Evolutionary conservation across 2,113 vertebrate species (phyloP).

Genomic region (Trichechus manatus): DNA sequence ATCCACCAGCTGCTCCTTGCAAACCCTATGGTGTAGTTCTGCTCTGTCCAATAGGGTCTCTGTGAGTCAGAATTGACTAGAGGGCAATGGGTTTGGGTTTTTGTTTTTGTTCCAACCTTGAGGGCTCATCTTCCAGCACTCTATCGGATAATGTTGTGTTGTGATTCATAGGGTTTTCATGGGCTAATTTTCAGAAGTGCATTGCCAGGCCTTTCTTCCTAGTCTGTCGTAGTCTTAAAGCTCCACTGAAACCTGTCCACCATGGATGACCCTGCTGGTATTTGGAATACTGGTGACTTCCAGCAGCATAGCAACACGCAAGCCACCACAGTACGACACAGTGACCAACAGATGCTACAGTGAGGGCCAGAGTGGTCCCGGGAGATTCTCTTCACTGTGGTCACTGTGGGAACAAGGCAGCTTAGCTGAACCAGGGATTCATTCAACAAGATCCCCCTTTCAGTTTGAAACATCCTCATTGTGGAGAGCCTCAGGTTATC

Average conservation of each 20-base stretch:
- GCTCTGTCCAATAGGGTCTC: too few species aligned
- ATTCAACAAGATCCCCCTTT: neutral
- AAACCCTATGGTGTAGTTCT: too few species aligned
- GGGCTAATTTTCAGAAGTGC: neutral
- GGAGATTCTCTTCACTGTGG: neutral
- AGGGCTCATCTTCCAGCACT: neutral
- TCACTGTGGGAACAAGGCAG: neutral
- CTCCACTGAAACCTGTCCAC: neutral
- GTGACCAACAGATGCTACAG: neutral
- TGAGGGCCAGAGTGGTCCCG: accelerated
- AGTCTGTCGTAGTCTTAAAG: neutral
- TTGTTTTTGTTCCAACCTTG: too few species aligned
- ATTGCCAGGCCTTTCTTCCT: neutral
- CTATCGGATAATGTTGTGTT: neutral
- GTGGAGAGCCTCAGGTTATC: neutral
- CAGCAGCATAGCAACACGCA: neutral
- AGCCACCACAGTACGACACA: neutral
- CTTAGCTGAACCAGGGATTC: neutral
- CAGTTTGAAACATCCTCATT: neutral
- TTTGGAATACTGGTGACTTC: neutral
- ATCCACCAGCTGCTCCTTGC: too few species aligned
- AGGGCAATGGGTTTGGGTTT: too few species aligned
- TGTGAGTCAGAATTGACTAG: too few species aligned
- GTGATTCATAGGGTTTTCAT: neutral
- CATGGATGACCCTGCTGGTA: neutral